Conservation (phyloP, 2,888 invertebrate species). For the Mythimna lalbum region DNA sequence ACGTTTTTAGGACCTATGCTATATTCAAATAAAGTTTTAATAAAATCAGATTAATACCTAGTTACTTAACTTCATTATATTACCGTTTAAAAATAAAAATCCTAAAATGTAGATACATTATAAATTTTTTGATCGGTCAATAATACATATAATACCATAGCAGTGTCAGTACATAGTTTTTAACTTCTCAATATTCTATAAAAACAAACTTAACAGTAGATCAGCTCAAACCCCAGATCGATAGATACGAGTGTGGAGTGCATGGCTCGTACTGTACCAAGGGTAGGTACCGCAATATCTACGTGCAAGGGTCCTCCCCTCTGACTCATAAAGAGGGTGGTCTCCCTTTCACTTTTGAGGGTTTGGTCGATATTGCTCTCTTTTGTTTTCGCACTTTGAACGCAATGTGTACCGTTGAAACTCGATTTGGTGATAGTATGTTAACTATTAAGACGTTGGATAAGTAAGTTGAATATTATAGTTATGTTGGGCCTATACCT, state of each 20-base stretch:
- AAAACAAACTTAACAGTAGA: conserved; percentile 54
- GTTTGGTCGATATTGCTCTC: conserved; percentile 89
- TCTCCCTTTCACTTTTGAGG: conserved; percentile 88
- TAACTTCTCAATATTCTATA: conserved; percentile 1
- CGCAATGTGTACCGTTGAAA: conserved; percentile 67
- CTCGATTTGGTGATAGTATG: conserved; percentile 65
- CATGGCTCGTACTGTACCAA: conserved; percentile 79
- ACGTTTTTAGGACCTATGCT: conserved; percentile 46
- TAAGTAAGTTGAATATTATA: conserved; percentile 32
- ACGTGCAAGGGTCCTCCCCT: conserved; percentile 89
- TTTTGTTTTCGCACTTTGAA: conserved; percentile 88
- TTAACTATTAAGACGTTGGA: conserved; percentile 60
- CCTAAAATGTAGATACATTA: no score
- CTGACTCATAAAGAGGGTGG: conserved; percentile 90
- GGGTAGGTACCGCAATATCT: conserved; percentile 83
- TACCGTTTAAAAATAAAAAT: no score
- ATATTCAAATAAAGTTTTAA: conserved; percentile 15
- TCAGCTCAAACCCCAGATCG: conserved; percentile 69
- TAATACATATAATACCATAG: not conserved
- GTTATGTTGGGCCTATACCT: not conserved
- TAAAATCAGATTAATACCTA: not conserved
- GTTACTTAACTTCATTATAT: no score
- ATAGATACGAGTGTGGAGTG: conserved; percentile 83
- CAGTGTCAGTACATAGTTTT: not conserved
- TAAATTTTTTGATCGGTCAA: no score